Conservation (phyloP, 2,797 vertebrate genomes). For the Poecilia wingei region DNA sequence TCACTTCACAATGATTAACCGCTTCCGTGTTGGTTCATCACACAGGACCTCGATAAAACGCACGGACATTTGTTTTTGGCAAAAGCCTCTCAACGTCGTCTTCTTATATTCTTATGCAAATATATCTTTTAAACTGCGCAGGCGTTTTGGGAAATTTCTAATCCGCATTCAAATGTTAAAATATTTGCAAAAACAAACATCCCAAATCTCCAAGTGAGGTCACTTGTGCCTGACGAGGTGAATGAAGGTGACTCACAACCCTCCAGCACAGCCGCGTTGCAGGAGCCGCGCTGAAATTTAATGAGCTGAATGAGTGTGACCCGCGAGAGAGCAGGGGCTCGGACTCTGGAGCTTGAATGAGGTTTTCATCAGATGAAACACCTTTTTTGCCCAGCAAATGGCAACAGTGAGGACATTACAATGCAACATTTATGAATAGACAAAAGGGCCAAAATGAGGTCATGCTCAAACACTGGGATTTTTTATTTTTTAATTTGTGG, state of each 20-base stretch:
- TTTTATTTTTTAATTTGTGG: slow-evolving; percentile 20
- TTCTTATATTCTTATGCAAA: neutral
- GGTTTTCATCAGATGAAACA: slow-evolving; percentile 33
- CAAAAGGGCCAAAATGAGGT: slow-evolving; percentile 27
- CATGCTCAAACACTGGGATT: slow-evolving; percentile 31
- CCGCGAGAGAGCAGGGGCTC: slow-evolving; percentile 27
- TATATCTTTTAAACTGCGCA: neutral
- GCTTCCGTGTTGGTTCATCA: neutral
- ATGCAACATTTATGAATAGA: slow-evolving; percentile 46
- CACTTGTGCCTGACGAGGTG: slow-evolving; percentile 25
- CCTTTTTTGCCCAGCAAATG: slow-evolving; percentile 18
- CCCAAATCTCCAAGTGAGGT: slow-evolving; percentile 31
- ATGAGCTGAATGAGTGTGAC: slow-evolving; percentile 38
- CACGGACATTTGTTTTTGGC: neutral
- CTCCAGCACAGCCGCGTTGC: slow-evolving; percentile 15
- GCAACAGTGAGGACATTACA: slow-evolving; percentile 31
- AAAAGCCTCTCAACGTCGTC: neutral
- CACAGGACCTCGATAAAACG: neutral
- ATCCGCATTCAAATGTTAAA: slow-evolving; percentile 17
- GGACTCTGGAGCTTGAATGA: slow-evolving; percentile 32
- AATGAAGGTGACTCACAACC: slow-evolving; percentile 41
- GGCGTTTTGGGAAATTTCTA: neutral
- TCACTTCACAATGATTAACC: neutral
- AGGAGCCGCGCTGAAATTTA: slow-evolving; percentile 29
- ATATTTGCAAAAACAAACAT: slow-evolving; percentile 22